phyloP scores from a whole-genome alignment of 2,888 invertebrate species.

The Margaritifera margaritifera region DNA sequence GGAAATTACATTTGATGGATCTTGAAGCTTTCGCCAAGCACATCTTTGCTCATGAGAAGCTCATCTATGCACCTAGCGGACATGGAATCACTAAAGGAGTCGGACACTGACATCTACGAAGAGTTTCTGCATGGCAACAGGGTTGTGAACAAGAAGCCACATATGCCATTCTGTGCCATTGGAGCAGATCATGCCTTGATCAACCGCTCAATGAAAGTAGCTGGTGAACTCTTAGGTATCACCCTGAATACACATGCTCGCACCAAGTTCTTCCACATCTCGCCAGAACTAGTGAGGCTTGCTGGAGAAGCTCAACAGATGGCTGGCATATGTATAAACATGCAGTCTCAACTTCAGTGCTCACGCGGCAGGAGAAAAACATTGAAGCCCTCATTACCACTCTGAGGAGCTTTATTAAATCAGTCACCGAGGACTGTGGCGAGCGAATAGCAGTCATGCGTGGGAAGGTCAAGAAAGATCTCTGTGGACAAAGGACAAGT shows the following conservation, averaged over 20 bases:
- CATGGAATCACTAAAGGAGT: slow-evolving; percentile 5
- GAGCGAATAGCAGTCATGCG: too few relatives aligned
- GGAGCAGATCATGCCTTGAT: slow-evolving; percentile 16
- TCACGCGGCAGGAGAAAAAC: too few relatives aligned
- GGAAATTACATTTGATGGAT: slow-evolving; percentile 9
- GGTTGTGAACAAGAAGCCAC: slow-evolving; percentile 13
- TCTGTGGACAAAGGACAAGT: too few relatives aligned
- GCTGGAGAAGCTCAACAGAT: too few relatives aligned
- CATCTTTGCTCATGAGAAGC: slow-evolving; percentile 10
- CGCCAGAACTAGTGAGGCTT: too few relatives aligned
- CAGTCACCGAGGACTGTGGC: too few relatives aligned
- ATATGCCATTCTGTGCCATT: slow-evolving; percentile 16
- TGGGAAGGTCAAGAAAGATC: too few relatives aligned
- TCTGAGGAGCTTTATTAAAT: too few relatives aligned
- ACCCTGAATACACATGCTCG: slow-evolving; percentile 10
- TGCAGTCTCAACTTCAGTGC: too few relatives aligned
- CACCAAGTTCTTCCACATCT: slow-evolving; percentile 6
- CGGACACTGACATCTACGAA: slow-evolving; percentile 5
- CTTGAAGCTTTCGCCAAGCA: slow-evolving; percentile 10
- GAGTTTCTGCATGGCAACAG: slow-evolving; percentile 10
- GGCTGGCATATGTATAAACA: too few relatives aligned
- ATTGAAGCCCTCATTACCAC: too few relatives aligned
- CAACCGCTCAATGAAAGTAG: slow-evolving; percentile 15
- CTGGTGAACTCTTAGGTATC: slow-evolving; percentile 11
- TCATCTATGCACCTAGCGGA: slow-evolving; percentile 13